Conservation (phyloP, 2,888 invertebrate species). For the Gibbula magus region DNA sequence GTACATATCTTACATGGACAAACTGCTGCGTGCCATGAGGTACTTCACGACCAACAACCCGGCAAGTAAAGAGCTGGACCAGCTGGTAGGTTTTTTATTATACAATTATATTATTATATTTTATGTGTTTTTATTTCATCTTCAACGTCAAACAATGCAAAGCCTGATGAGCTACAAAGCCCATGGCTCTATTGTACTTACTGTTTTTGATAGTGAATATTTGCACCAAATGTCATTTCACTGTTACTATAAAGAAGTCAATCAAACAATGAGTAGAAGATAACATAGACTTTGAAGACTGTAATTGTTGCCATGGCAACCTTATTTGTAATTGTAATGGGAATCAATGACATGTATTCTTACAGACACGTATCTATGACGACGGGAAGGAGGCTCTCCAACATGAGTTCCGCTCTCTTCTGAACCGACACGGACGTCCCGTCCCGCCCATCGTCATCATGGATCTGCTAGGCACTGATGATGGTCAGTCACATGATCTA, state of each 20-base stretch:
- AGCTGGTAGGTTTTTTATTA: conserved; percentile 83
- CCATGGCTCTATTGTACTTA: no score
- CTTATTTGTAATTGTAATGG: no score
- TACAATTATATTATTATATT: background rate
- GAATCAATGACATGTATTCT: no score
- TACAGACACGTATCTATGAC: conserved; percentile 73
- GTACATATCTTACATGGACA: conserved; percentile 85
- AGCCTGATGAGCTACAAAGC: no score
- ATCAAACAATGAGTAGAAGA: no score
- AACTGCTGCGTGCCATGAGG: conserved; percentile 88
- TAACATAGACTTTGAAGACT: no score
- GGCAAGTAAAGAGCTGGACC: conserved; percentile 93
- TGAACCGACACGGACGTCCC: conserved; percentile 90
- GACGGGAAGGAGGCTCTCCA: conserved; percentile 90
- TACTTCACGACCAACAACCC: conserved; percentile 95
- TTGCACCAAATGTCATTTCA: no score
- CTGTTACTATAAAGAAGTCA: background rate
- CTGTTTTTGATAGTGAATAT: no score
- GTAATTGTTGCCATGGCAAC: no score
- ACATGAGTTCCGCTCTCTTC: conserved; percentile 89
- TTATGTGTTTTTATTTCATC: no score
- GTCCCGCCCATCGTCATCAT: conserved; percentile 90
- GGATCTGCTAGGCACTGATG: conserved; percentile 90
- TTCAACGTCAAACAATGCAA: no score
- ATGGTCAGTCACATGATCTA: conserved; percentile 80